A percentile compares a stretch with the other conserved stretches of the same genome.
Evolutionary conservation across 53 echinoderm and acorn worm genomes (phyloP).

Genomic region (Stichopus horrens): DNA sequence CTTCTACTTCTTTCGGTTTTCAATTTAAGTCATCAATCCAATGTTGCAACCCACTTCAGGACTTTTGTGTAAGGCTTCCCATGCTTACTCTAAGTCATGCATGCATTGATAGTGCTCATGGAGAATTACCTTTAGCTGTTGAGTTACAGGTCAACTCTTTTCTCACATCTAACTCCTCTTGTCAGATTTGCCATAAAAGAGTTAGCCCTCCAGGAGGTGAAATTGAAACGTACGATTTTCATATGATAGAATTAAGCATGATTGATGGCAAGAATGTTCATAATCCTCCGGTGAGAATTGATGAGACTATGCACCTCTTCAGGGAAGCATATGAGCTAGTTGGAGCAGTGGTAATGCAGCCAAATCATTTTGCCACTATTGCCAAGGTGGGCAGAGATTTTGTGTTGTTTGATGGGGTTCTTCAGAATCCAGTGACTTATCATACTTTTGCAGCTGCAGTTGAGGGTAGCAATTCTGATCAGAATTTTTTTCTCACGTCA

Average conservation of each 20-base stretch:
- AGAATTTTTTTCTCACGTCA: background rate
- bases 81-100: background rate
- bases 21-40: background rate
- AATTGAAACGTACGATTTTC: slow-evolving; percentile 4
- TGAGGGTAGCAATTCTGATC: background rate
- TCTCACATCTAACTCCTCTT: background rate
- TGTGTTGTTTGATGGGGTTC: slow-evolving; percentile 14
- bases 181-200: slow-evolving; percentile 24
- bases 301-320: background rate
- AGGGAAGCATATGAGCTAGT: background rate
- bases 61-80: background rate
- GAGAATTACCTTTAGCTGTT: background rate
- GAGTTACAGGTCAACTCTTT: slow-evolving; percentile 2
- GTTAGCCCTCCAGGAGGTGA: background rate
- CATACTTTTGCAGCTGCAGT: slow-evolving; percentile 1
- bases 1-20: slow-evolving; percentile 1
- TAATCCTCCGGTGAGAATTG: slow-evolving; percentile 7
- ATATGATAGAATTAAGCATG: slow-evolving; percentile 12
- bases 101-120: background rate
- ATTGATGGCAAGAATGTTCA: slow-evolving; percentile 9
- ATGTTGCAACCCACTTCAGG: background rate
- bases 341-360: background rate
- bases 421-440: background rate
- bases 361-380: slow-evolving; percentile 13
- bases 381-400: background rate